Conservation (phyloP, 2,888 invertebrate species). For the Epicampocera succincta region DNA sequence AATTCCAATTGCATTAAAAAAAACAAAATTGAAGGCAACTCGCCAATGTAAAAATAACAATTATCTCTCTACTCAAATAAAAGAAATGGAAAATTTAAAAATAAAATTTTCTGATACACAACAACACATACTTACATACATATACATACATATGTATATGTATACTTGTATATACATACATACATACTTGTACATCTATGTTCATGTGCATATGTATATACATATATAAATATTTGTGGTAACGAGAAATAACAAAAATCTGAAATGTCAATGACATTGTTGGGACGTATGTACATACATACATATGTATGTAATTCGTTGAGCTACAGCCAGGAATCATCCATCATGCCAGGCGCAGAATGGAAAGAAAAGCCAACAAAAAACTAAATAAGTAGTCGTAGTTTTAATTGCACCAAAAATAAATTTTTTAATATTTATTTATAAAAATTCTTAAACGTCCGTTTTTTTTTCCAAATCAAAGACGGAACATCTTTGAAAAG, state of each 20-base stretch:
- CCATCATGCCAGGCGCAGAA: slow-evolving; percentile 46
- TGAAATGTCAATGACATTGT: slow-evolving; percentile 14
- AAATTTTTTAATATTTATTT: too few relatives aligned
- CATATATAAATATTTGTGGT: neutral
- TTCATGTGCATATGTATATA: neutral
- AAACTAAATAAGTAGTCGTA: neutral
- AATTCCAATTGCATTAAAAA: neutral
- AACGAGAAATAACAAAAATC: slow-evolving; percentile 16
- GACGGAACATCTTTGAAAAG: too few relatives aligned
- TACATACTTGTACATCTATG: too few relatives aligned
- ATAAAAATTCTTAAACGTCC: too few relatives aligned
- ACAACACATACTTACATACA: too few relatives aligned
- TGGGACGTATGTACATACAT: too few relatives aligned
- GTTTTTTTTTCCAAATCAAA: too few relatives aligned
- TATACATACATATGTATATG: too few relatives aligned
- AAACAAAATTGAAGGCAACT: neutral
- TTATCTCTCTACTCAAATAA: neutral
- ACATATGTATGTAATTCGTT: too few relatives aligned
- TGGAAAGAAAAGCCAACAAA: neutral
- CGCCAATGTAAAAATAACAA: slow-evolving; percentile 1
- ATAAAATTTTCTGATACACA: neutral
- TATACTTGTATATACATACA: neutral
- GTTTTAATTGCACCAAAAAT: too few relatives aligned
- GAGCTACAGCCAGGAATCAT: slow-evolving; percentile 33
- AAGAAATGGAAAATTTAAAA: slow-evolving; percentile 27